Base-by-base conservation (phyloP, 1,140 invertebrate species). In the Samia ricini region DNA sequence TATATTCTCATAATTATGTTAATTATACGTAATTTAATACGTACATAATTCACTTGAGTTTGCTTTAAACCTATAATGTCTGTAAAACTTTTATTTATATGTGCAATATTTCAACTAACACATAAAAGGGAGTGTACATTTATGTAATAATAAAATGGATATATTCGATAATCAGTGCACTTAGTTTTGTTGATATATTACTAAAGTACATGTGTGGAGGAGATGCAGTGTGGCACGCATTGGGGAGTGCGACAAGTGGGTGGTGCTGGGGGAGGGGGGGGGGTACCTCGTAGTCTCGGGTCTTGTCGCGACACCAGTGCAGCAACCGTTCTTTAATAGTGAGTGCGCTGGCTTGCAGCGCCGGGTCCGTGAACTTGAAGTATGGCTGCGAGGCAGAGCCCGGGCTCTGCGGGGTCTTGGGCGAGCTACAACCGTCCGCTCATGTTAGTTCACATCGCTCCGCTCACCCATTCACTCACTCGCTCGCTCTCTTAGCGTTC, bases 291-390 rank as follows among this genome's bases (percentile, higher is more conserved):
- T 99, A 99, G 91, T 97, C 97, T 92, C 95, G 94, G 74, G 98
- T 99, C 93, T 98, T 98, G 90, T 95, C 95, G 91, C 97, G 96
- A 92, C 96, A 97, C 98, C 98, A 99, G 85, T 95, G 94, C 88
- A 99, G 94, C 79, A 99, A 93, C 90, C 97, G 94, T 88, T 99
- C 97, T 94, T 99, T 99, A 90, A 98, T 97, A 91, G 96, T 96
- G 88, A 94, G 95, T 71, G 97, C 97, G 91, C 95, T 97, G 88
- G 95, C 93, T 89, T 94, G 94, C 89, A 97, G 93, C 86, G 94
- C 93, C 77, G 95, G 94, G 92, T 96, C 95, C 82, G 95, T 96
- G 92, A 97, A 96, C 94, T 95, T 95, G 94, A 97, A 96, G 77
- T 95, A 93, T 78, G 93, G 93, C 78, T 83, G 77, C 77, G 85